phyloP scores from a whole-genome alignment of 2,797 vertebrate genomes.

The Megalops cyprinoides region DNA sequence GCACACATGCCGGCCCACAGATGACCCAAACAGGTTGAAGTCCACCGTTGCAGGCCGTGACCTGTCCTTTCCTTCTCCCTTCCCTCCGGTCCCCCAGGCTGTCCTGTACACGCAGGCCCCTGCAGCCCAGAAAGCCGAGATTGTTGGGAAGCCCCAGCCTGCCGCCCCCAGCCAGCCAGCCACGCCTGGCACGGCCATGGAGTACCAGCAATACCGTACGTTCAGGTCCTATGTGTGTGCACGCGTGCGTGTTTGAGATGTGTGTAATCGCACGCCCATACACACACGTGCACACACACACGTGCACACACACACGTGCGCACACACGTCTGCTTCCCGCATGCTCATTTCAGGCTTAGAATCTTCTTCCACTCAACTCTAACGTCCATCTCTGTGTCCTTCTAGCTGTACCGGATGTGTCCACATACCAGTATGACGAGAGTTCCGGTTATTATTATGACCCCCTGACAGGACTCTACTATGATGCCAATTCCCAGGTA shows the following conservation, averaged over 20 bases:
- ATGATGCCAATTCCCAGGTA: constrained; percentile 89
- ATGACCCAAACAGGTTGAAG: no score
- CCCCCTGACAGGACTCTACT: constrained; percentile 88
- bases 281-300: no score
- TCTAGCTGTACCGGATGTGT: constrained; percentile 87
- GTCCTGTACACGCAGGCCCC: constrained; percentile 30
- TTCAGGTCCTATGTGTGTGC: not conserved
- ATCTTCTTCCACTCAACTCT: not conserved
- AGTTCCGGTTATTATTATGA: constrained; percentile 90
- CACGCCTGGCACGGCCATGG: constrained; percentile 72
- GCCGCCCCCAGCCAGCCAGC: constrained; percentile 67
- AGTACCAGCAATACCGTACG: constrained; percentile 80
- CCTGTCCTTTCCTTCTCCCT: not conserved
- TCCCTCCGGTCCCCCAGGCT: not conserved
- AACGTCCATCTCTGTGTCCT: constrained; percentile 20
- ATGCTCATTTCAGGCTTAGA: no score
- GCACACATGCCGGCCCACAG: no score
- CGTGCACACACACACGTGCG: no score
- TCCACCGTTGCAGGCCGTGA: no score
- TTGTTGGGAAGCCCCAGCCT: constrained; percentile 76
- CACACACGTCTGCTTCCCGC: not conserved
- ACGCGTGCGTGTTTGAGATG: not conserved
- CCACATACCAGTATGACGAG: constrained; percentile 90
- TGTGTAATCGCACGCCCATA: not conserved
- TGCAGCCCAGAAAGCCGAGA: constrained; percentile 62